phyloP scores from a whole-genome alignment of 2,888 invertebrate genomes.

The Drosophila pegasa region DNA sequence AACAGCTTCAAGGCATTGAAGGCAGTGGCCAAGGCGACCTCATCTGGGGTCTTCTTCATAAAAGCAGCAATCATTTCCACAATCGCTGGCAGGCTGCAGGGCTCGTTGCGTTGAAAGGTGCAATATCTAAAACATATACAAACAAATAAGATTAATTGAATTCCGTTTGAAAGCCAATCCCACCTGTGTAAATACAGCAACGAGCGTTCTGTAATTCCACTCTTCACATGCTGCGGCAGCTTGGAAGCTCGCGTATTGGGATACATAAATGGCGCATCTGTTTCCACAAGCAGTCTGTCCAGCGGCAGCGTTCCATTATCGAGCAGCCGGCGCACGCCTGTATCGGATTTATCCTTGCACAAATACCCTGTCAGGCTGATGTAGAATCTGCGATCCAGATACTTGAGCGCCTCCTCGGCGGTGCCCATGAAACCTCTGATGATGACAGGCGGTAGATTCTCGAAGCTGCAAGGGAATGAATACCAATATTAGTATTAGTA shows the following conservation, averaged over 20 bases:
- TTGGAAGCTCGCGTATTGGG: slow-evolving; percentile 97
- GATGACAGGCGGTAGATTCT: slow-evolving; percentile 90
- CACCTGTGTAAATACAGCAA: slow-evolving; percentile 85
- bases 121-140: slow-evolving; percentile 89
- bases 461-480: slow-evolving; percentile 75
- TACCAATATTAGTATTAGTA: neutral
- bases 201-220: slow-evolving; percentile 93
- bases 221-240: slow-evolving; percentile 94
- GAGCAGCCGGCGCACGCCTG: slow-evolving; percentile 93
- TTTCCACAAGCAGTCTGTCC: slow-evolving; percentile 94
- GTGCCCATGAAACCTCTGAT: slow-evolving; percentile 97
- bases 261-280: slow-evolving; percentile 98
- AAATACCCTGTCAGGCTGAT: slow-evolving; percentile 91
- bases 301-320: slow-evolving; percentile 93
- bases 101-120: slow-evolving; percentile 98
- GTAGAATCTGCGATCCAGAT: slow-evolving; percentile 94
- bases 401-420: slow-evolving; percentile 92
- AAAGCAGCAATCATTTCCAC: slow-evolving; percentile 98
- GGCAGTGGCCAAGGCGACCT: slow-evolving; percentile 95
- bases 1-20: slow-evolving; percentile 96
- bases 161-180: neutral
- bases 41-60: slow-evolving; percentile 93
- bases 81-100: slow-evolving; percentile 95
- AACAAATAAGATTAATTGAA: neutral
- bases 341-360: slow-evolving; percentile 93